phyloP scores from a whole-genome alignment of 2,797 vertebrate species.

The Helicolenus hilgendorfi region DNA sequence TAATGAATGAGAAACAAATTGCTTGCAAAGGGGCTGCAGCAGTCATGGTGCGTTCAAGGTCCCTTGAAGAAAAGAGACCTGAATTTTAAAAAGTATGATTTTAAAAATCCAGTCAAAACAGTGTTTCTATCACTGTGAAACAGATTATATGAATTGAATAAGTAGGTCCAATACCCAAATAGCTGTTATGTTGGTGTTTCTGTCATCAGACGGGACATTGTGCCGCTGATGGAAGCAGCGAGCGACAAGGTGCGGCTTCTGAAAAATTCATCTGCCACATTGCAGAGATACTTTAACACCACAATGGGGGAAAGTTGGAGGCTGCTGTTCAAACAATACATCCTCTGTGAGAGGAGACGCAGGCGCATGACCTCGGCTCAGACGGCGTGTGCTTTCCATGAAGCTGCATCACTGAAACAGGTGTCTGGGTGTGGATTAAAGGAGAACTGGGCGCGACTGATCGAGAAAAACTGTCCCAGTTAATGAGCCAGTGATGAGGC shows the following conservation, averaged over 20 bases:
- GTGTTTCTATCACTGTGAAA: neutral
- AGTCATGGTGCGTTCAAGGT: neutral
- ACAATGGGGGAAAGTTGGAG: neutral
- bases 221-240: neutral
- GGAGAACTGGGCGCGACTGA: neutral
- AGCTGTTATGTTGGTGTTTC: neutral
- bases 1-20: neutral
- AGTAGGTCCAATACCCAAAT: no score
- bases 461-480: neutral
- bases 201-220: neutral
- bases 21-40: neutral
- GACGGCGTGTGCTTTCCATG: neutral
- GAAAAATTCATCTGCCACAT: neutral
- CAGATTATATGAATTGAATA: neutral
- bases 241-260: neutral
- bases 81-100: neutral
- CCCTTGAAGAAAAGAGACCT: neutral
- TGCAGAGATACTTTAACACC: constrained; percentile 30
- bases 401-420: neutral
- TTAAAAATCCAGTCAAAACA: neutral
- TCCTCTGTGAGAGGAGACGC: neutral
- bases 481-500: neutral
- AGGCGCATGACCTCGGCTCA: neutral
- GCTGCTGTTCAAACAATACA: neutral
- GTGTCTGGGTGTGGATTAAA: neutral